Evolutionary conservation across 2,113 vertebrate species (phyloP).

Genomic region (Tetrao urogallus): DNA sequence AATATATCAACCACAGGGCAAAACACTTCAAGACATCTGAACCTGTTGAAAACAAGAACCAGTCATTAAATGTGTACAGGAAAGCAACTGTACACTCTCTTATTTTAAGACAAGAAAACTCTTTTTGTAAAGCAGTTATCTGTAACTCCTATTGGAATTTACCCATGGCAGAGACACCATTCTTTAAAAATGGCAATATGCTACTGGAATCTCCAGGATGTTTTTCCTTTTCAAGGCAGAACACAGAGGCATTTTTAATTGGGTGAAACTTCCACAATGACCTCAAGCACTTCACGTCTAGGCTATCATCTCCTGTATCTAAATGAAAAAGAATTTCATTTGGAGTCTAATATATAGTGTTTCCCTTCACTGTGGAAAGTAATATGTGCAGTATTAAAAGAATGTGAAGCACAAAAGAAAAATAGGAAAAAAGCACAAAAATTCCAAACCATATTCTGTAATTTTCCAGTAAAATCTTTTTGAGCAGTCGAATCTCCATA

Average conservation of each 20-base stretch:
- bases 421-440: not conserved
- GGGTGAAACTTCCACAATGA: constrained; percentile 5
- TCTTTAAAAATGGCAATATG: not conserved
- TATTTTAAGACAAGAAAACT: not conserved
- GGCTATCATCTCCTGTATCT: not conserved
- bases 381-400: not conserved
- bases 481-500: not conserved
- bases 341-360: not conserved
- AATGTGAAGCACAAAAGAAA: not conserved
- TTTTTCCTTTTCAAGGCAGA: not conserved
- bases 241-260: constrained; percentile 12
- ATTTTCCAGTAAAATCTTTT: not conserved
- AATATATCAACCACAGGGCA: not conserved
- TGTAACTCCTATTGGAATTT: not conserved
- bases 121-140: not conserved
- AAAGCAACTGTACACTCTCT: not conserved
- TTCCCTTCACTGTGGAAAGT: not conserved
- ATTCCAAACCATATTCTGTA: not conserved
- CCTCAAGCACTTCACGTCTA: not conserved
- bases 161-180: not conserved
- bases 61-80: not conserved
- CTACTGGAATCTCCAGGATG: not conserved
- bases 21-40: not conserved
- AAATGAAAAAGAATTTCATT: constrained; percentile 44
- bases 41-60: not conserved